A percentile compares a stretch with the other conserved stretches of the same genome.
Evolutionary conservation across 2,797 vertebrate species (phyloP).

Genomic region (Poecilia picta): DNA sequence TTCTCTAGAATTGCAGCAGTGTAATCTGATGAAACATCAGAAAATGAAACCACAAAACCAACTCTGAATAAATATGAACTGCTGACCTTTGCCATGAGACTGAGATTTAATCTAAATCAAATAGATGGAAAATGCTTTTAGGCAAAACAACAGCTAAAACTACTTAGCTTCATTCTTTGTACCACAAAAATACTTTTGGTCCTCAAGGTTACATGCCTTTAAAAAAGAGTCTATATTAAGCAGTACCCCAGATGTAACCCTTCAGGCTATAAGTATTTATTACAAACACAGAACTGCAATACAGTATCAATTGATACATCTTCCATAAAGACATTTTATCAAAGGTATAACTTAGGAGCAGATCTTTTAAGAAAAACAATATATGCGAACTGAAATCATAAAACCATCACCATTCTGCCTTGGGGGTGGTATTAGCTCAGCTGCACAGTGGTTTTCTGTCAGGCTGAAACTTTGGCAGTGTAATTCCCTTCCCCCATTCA

Average conservation of each 20-base stretch:
- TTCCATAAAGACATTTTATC: background rate
- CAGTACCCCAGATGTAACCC: background rate
- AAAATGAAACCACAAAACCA: constrained; percentile 20
- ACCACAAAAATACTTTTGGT: background rate
- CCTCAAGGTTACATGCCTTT: background rate
- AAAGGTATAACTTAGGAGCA: background rate
- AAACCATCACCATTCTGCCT: background rate
- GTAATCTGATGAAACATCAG: constrained; percentile 43
- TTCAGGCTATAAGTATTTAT: background rate
- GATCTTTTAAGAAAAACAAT: background rate
- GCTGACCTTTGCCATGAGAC: constrained; percentile 34
- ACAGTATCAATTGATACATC: background rate
- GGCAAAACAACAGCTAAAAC: constrained; percentile 26
- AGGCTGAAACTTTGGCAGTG: background rate
- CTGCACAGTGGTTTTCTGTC: background rate
- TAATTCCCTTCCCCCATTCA: background rate
- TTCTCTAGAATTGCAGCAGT: constrained; percentile 36
- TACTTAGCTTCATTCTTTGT: constrained; percentile 14
- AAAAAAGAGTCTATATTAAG: background rate
- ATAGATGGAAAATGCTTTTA: constrained; percentile 38
- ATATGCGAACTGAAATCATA: background rate
- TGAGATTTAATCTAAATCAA: constrained; percentile 37
- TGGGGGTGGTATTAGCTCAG: background rate
- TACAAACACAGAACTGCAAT: background rate
- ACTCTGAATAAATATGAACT: constrained; percentile 44